Percentiles rank a stretch among this genome's conserved stretches.
These are phyloP conservation scores for Callorhinus ursinus DNA, from an alignment of 2,113 vertebrate species.

Conservation along the genomic window DNA sequence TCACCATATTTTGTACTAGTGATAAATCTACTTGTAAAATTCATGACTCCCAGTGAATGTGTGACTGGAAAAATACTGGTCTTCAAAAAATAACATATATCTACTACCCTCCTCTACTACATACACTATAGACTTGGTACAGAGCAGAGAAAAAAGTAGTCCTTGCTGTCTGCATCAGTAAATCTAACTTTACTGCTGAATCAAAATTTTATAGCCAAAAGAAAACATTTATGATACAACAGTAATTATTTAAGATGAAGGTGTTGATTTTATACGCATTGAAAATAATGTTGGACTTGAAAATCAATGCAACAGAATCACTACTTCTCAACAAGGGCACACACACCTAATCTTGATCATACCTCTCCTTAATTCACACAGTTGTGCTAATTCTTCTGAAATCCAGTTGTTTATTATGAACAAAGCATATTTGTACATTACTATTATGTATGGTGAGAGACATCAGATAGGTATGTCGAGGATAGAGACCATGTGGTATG, in stretches of 20 bases:
- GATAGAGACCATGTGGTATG: neutral
- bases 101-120: neutral
- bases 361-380: slow-evolving; percentile 25
- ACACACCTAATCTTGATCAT: neutral
- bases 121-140: slow-evolving; percentile 43
- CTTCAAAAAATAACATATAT: slow-evolving; percentile 56
- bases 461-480: neutral
- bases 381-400: slow-evolving; percentile 12
- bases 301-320: neutral
- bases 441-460: neutral
- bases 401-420: neutral
- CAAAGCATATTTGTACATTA: neutral
- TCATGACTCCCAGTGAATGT: slow-evolving; percentile 49
- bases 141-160: neutral
- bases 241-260: slow-evolving; percentile 35
- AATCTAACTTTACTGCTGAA: slow-evolving; percentile 66
- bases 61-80: slow-evolving; percentile 52
- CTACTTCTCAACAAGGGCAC: neutral
- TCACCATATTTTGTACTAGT: slow-evolving; percentile 22
- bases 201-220: slow-evolving; percentile 65
- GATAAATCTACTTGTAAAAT: slow-evolving; percentile 63
- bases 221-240: slow-evolving; percentile 63
- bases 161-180: slow-evolving; percentile 10
- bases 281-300: slow-evolving; percentile 51
- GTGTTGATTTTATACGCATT: slow-evolving; percentile 43